Evolutionary conservation across 2,888 invertebrate genomes (phyloP), one percentile per base, ranked within the genome.

Genomic region (Bhutanitis thaidina): DNA sequence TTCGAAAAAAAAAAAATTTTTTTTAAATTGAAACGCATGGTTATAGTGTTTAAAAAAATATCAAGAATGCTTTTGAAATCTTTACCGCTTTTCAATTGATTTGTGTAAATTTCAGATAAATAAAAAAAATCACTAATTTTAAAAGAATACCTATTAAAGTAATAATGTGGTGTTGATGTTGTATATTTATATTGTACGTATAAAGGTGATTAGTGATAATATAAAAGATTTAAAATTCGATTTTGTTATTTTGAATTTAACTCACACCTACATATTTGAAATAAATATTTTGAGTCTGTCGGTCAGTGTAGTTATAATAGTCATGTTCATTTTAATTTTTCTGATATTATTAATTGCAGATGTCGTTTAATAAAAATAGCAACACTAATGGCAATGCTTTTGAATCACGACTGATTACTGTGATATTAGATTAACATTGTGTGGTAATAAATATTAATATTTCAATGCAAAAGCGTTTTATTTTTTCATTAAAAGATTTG

Each of bases 361-460:
- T 12, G 34, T 12, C n/a, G n/a, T n/a, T 34, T 12, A 27, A 27
- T 27, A 5, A 3, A 49, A 43, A 49, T 29, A 29, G 16, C 32
- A 48, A 49, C 50, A 37, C 39, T 47, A 39, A 48, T 29, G 27
- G 13, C 36, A 44, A 49, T 48, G 30, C 38, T 47, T 37, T 39
- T 39, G 53, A 53, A 56, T 67, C 64, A 67, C 67, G 70, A 74
- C 67, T 70, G 72, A 73, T 61, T 66, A 62, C 84, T 86, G 86
- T 87, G 86, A 86, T 86, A 85, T 77, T 87, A 84, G 74, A 57
- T 56, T 61, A 72, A 73, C 68, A 69, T 57, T 66, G 64, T 63
- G 58, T 59, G 53, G 48, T 50, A 61, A 61, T 62, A 65, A 61
- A 62, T 30, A 59, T 56, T 53, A n/a, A n/a, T 58, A 61, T 62